Conservation (phyloP, 1,140 invertebrate species). For the Drosophila pseudoananassae region DNA sequence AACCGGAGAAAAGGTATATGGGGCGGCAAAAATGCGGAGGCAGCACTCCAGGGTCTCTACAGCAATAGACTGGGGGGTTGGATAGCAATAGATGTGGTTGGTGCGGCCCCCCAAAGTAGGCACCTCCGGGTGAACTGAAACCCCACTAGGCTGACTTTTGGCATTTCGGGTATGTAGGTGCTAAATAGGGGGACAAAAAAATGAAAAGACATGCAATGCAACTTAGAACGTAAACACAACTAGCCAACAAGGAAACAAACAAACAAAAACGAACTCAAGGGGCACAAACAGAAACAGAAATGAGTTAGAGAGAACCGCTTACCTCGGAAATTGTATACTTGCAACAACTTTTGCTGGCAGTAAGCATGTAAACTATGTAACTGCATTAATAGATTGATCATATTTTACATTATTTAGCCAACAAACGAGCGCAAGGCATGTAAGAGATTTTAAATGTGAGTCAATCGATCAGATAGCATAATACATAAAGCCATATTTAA, state of each 20-base stretch:
- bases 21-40: slow-evolving; percentile 24
- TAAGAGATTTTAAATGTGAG: slow-evolving; percentile 55
- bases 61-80: slow-evolving; percentile 12
- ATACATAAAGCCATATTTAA: slow-evolving; percentile 31
- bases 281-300: slow-evolving; percentile 27
- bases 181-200: slow-evolving; percentile 7
- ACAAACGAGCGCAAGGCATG: slow-evolving; percentile 68
- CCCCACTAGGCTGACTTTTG: slow-evolving; percentile 63
- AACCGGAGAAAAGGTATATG: slow-evolving; percentile 25
- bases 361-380: slow-evolving; percentile 83
- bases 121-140: slow-evolving; percentile 52
- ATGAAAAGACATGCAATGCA: slow-evolving; percentile 42
- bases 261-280: slow-evolving; percentile 30
- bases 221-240: slow-evolving; percentile 19
- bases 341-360: slow-evolving; percentile 83
- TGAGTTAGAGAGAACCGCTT: slow-evolving; percentile 61
- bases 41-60: slow-evolving; percentile 7
- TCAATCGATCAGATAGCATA: slow-evolving; percentile 26
- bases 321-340: slow-evolving; percentile 83
- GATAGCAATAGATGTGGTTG: background rate
- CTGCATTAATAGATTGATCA: slow-evolving; percentile 56
- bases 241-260: slow-evolving; percentile 6
- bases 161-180: slow-evolving; percentile 43
- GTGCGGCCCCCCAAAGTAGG: slow-evolving; percentile 42
- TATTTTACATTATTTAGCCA: slow-evolving; percentile 60